These are phyloP conservation scores for Dyspetes luteomarginatus DNA, from an alignment of 2,888 invertebrate genomes.

Conservation along the genomic window DNA sequence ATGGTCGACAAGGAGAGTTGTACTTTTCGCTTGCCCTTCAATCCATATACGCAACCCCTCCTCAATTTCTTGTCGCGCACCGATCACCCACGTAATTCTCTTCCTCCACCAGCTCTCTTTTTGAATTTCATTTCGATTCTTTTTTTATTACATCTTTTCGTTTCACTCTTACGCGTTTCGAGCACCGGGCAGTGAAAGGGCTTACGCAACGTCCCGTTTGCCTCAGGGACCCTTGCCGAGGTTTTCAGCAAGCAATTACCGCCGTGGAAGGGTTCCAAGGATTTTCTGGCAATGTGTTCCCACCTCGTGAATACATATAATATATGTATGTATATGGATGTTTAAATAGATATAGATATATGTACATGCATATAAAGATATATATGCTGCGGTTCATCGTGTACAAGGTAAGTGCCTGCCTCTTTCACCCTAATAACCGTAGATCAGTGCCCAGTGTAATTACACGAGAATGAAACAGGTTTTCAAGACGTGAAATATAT, in stretches of 20 bases:
- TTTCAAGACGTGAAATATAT: constrained; percentile 34
- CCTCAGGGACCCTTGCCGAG: constrained; percentile 47
- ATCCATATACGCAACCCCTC: constrained; percentile 9
- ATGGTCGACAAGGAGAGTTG: constrained; percentile 69
- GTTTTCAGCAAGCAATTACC: constrained; percentile 54
- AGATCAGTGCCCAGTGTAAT: constrained; percentile 56
- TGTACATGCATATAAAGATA: neutral
- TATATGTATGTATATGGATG: neutral
- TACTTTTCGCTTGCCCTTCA: constrained; percentile 35
- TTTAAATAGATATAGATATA: neutral
- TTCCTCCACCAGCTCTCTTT: constrained; percentile 3
- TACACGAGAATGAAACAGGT: constrained; percentile 57
- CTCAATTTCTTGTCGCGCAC: neutral
- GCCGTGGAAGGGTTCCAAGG: constrained; percentile 37
- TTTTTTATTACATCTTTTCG: constrained; percentile 33
- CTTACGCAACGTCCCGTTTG: constrained; percentile 14
- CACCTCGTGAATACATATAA: constrained; percentile 5
- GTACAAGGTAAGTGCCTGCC: constrained; percentile 46
- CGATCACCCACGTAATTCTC: constrained; percentile 2
- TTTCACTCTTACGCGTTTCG: constrained; percentile 16
- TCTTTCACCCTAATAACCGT: constrained; percentile 57
- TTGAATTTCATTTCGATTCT: constrained; percentile 9
- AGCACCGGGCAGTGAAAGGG: constrained; percentile 31
- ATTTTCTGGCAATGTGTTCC: constrained; percentile 46
- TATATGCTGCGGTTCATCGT: constrained; percentile 4